Conservation (phyloP, 2,113 vertebrate species). For the Larimichthys crocea region DNA sequence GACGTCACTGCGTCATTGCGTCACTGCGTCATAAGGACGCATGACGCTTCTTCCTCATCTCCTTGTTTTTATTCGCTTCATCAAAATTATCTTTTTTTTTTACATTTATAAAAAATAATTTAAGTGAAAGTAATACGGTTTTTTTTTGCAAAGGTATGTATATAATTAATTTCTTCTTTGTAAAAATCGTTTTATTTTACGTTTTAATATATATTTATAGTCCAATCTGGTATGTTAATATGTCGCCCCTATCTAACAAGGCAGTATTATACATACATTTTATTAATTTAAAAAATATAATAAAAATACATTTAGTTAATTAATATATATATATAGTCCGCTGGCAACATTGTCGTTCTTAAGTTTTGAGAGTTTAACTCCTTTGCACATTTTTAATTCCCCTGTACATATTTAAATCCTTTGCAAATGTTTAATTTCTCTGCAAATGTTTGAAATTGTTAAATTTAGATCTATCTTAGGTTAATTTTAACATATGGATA, state of each 20-base stretch:
- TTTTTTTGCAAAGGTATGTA: background rate
- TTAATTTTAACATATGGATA: too few species aligned
- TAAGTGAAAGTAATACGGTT: background rate
- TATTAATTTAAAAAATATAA: too few species aligned
- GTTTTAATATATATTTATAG: background rate
- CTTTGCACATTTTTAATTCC: too few species aligned
- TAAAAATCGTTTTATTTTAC: background rate
- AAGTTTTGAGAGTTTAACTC: too few species aligned
- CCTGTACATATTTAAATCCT: too few species aligned
- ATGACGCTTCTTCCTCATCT: background rate
- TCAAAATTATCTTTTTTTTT: background rate
- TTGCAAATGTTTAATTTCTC: too few species aligned
- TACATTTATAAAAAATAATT: background rate
- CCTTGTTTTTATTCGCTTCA: too few species aligned
- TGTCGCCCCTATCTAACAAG: background rate
- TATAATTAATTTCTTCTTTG: background rate
- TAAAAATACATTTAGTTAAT: too few species aligned
- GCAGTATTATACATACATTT: background rate
- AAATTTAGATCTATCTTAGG: too few species aligned
- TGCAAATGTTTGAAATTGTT: background rate
- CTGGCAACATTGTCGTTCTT: too few species aligned
- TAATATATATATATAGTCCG: too few species aligned
- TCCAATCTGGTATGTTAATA: background rate
- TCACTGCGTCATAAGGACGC: background rate
- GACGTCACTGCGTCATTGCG: slow-evolving; percentile 38